These are phyloP conservation scores for Rugalucina vietnamica DNA, from an alignment of 2,888 invertebrate genomes.

Conservation along the genomic window DNA sequence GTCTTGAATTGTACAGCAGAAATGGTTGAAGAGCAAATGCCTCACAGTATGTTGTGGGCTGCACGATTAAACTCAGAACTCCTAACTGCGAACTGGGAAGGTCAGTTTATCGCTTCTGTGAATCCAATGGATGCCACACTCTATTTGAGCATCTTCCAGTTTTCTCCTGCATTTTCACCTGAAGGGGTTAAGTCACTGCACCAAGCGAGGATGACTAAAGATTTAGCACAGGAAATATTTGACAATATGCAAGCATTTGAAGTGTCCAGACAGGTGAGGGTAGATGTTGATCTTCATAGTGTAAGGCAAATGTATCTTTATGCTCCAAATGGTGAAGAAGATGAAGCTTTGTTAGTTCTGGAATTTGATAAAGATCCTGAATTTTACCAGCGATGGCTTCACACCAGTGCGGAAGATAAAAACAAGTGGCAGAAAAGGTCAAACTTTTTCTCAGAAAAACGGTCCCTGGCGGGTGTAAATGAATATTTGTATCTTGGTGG, in stretches of 20 bases:
- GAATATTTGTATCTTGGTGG: constrained; percentile 50
- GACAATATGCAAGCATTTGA: constrained; percentile 61
- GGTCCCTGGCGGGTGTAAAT: neutral
- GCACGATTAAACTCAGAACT: constrained; percentile 38
- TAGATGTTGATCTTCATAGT: constrained; percentile 44
- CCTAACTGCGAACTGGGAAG: constrained; percentile 54
- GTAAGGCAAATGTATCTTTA: constrained; percentile 46
- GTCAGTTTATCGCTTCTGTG: constrained; percentile 58
- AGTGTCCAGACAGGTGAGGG: constrained; percentile 57
- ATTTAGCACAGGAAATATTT: constrained; percentile 49
- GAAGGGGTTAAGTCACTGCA: constrained; percentile 54
- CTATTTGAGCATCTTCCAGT: constrained; percentile 52
- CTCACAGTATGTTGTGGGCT: constrained; percentile 60
- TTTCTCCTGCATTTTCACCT: constrained; percentile 44
- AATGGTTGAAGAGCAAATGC: constrained; percentile 58
- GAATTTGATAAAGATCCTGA: constrained; percentile 33
- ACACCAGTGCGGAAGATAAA: constrained; percentile 60
- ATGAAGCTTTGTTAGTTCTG: constrained; percentile 44
- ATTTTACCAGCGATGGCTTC: constrained; percentile 58
- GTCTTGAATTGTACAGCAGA: constrained; percentile 31
- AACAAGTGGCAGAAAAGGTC: constrained; percentile 52
- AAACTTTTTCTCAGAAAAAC: constrained; percentile 33
- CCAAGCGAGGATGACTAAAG: constrained; percentile 48
- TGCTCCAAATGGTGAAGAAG: constrained; percentile 30
- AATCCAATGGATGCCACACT: constrained; percentile 47